A percentile compares a stretch with the other conserved stretches of the same genome.
These are phyloP conservation scores for Drosophila anomalipes DNA, from an alignment of 2,888 invertebrate genomes.

Conservation along the genomic window DNA sequence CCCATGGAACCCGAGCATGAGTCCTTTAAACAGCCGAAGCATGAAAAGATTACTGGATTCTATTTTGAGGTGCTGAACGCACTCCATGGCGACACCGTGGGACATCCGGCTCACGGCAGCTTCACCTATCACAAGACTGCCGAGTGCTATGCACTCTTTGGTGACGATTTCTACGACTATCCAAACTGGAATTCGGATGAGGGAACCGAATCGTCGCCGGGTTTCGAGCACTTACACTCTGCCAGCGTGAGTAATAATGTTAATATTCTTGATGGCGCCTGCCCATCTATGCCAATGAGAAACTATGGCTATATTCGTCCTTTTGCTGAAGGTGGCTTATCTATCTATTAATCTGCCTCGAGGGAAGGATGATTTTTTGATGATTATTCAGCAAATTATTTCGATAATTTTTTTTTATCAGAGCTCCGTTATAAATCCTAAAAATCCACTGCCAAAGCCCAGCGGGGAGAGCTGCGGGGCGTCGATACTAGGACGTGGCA, in stretches of 20 bases:
- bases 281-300: not conserved
- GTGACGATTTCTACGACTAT: constrained; percentile 54
- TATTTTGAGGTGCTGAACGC: constrained; percentile 74
- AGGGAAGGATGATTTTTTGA: not conserved
- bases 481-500: not conserved
- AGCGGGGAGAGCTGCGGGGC: not conserved
- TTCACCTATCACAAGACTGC: constrained; percentile 79
- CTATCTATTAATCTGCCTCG: not conserved
- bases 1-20: constrained; percentile 22
- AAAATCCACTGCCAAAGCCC: too few relatives aligned
- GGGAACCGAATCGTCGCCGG: constrained; percentile 36
- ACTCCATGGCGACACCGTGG: constrained; percentile 70
- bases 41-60: constrained; percentile 15
- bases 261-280: not conserved
- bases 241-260: not conserved
- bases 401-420: not conserved
- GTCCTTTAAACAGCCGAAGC: not conserved
- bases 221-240: constrained; percentile 35
- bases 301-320: not conserved
- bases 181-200: not conserved
- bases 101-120: constrained; percentile 71
- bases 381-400: not conserved
- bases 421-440: not conserved
- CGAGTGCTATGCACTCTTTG: constrained; percentile 80
- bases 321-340: not conserved